phyloP scores from a whole-genome alignment of 2,797 vertebrate genomes.

The Gymnocypris eckloni region DNA sequence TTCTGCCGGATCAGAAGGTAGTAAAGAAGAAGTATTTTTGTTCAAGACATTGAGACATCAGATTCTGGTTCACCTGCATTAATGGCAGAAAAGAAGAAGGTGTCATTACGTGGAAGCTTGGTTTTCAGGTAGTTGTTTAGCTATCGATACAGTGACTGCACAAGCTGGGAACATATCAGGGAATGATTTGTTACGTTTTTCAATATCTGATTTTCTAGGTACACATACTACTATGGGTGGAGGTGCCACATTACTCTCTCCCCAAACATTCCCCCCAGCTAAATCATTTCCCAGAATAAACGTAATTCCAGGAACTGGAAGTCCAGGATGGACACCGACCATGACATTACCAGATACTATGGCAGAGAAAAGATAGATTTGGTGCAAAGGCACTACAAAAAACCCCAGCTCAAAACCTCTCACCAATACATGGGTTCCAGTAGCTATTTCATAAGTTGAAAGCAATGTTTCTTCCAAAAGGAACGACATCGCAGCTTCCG shows the following conservation, averaged over 20 bases:
- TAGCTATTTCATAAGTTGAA: background rate
- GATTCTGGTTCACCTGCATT: background rate
- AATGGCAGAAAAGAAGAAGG: background rate
- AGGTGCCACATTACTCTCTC: background rate
- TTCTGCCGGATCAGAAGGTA: background rate
- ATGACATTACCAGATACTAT: background rate
- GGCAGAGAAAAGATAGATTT: background rate
- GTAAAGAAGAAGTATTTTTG: background rate
- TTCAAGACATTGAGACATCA: background rate
- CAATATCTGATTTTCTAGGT: background rate
- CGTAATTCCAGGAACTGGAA: background rate
- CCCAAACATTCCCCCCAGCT: background rate
- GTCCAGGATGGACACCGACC: background rate
- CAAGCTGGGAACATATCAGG: background rate
- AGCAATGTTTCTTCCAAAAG: background rate
- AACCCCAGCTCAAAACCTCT: constrained; percentile 1
- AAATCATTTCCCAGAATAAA: constrained; percentile 1
- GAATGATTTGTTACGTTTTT: background rate
- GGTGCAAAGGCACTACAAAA: background rate
- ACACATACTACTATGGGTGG: background rate
- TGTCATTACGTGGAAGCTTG: background rate
- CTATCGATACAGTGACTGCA: background rate
- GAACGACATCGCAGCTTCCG: background rate
- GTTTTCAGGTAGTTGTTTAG: background rate
- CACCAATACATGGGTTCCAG: background rate